A percentile compares a stretch with the other conserved stretches of the same genome.
Evolutionary conservation across 1,140 invertebrate species (phyloP).

Genomic region (Panagrolaimus sp.): DNA sequence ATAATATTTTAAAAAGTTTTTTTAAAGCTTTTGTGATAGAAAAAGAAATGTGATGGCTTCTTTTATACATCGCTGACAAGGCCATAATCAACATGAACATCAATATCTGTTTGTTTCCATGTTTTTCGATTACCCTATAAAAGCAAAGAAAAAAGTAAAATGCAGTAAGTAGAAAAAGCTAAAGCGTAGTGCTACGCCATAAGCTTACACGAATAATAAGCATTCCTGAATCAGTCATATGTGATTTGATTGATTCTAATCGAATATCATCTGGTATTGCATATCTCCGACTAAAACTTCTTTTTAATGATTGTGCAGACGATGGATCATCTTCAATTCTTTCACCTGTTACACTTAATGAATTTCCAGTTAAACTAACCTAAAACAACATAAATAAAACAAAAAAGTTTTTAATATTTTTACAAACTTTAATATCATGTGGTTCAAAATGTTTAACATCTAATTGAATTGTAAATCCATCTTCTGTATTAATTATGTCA

Average conservation of each 20-base stretch:
- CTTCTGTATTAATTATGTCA: slow-evolving; percentile 41
- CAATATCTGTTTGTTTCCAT: background rate
- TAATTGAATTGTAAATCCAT: slow-evolving; percentile 42
- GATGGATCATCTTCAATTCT: slow-evolving; percentile 16
- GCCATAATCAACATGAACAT: background rate
- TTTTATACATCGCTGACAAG: background rate
- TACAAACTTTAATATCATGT: slow-evolving; percentile 35
- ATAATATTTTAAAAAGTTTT: no score
- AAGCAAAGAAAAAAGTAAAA: background rate
- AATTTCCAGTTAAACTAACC: slow-evolving; percentile 31
- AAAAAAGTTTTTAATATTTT: no score
- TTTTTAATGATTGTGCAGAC: background rate
- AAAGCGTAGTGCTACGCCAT: background rate
- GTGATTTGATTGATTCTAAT: slow-evolving; percentile 5
- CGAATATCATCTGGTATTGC: slow-evolving; percentile 12
- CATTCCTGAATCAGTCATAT: slow-evolving; percentile 7
- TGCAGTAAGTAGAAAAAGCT: background rate
- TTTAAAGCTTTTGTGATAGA: no score
- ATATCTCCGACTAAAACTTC: slow-evolving; percentile 11
- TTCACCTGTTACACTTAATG: slow-evolving; percentile 33
- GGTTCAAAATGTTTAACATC: slow-evolving; percentile 39
- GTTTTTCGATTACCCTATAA: slow-evolving; percentile 7
- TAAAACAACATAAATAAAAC: slow-evolving; percentile 6
- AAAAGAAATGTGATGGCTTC: no score
- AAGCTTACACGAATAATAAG: slow-evolving; percentile 14